Evolutionary conservation across 2,888 invertebrate species (phyloP).

Genomic region (Lycocerus yunnanus): DNA sequence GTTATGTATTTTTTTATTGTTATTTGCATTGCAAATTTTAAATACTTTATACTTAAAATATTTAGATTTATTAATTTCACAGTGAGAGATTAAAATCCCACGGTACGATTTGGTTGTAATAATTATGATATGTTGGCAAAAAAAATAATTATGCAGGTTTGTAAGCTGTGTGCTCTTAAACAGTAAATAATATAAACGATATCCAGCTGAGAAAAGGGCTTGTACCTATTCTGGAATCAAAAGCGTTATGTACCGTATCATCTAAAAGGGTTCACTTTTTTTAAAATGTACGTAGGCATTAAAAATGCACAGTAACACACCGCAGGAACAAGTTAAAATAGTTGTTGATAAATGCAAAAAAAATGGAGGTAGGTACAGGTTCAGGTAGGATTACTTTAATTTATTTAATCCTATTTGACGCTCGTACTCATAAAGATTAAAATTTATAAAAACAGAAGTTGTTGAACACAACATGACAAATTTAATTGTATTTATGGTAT

Average conservation of each 20-base stretch:
- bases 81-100: slow-evolving; percentile 27
- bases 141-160: slow-evolving; percentile 29
- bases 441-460: slow-evolving; percentile 2
- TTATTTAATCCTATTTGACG: slow-evolving; percentile 3
- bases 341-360: slow-evolving; percentile 19
- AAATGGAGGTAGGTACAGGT: slow-evolving; percentile 6
- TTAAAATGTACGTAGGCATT: slow-evolving; percentile 9
- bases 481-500: slow-evolving; percentile 4
- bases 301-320: slow-evolving; percentile 27
- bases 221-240: slow-evolving; percentile 23
- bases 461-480: neutral
- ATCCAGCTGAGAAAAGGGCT: slow-evolving; percentile 29
- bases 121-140: slow-evolving; percentile 8
- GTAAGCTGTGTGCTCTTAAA: slow-evolving; percentile 14
- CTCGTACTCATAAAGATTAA: neutral
- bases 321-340: slow-evolving; percentile 19
- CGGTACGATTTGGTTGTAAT: slow-evolving; percentile 12
- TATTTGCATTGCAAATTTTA: neutral
- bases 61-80: slow-evolving; percentile 26
- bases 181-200: slow-evolving; percentile 23
- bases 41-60: slow-evolving; percentile 15
- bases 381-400: slow-evolving; percentile 7
- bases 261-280: slow-evolving; percentile 29
- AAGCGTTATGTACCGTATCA: slow-evolving; percentile 31
- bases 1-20: neutral